Conservation (phyloP, 2,113 vertebrate species). For the Cyphomyrus discorhynchus region DNA sequence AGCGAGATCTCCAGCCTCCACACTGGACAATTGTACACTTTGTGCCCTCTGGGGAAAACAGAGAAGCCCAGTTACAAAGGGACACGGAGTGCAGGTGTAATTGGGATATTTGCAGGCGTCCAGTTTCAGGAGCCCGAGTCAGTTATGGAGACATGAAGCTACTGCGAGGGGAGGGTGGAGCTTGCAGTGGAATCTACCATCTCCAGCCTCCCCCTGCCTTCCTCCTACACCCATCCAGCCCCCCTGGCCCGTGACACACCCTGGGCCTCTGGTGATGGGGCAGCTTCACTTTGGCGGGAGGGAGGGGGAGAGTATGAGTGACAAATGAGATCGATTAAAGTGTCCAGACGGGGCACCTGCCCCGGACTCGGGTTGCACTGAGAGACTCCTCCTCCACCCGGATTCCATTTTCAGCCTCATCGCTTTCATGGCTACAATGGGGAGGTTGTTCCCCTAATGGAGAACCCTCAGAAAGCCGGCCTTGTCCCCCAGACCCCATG, state of each 20-base stretch:
- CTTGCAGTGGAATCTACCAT: slow-evolving; percentile 47
- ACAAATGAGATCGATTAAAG: slow-evolving; percentile 98
- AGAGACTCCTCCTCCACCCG: slow-evolving; percentile 73
- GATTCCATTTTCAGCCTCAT: slow-evolving; percentile 70
- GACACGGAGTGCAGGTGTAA: slow-evolving; percentile 87
- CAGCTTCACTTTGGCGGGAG: slow-evolving; percentile 64
- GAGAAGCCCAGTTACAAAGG: slow-evolving; percentile 73
- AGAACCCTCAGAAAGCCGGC: slow-evolving; percentile 62
- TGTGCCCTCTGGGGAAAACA: slow-evolving; percentile 56
- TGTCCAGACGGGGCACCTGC: slow-evolving; percentile 81
- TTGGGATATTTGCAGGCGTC: slow-evolving; percentile 84
- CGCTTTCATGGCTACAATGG: slow-evolving; percentile 70
- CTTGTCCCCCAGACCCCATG: slow-evolving; percentile 59
- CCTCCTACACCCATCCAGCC: slow-evolving; percentile 27
- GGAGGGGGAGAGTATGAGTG: slow-evolving; percentile 77
- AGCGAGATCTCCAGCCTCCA: slow-evolving; percentile 41
- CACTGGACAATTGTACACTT: slow-evolving; percentile 63
- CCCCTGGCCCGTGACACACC: slow-evolving; percentile 59
- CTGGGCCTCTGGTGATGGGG: slow-evolving; percentile 67
- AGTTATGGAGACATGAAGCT: slow-evolving; percentile 71
- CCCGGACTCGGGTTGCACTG: slow-evolving; percentile 78
- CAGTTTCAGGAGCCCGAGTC: slow-evolving; percentile 73
- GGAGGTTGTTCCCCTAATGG: slow-evolving; percentile 76
- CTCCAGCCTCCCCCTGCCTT: slow-evolving; percentile 4
- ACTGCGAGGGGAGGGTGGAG: slow-evolving; percentile 70